Base-by-base conservation (phyloP, 2,797 vertebrate species). In the Spondyliosoma cantharus region DNA sequence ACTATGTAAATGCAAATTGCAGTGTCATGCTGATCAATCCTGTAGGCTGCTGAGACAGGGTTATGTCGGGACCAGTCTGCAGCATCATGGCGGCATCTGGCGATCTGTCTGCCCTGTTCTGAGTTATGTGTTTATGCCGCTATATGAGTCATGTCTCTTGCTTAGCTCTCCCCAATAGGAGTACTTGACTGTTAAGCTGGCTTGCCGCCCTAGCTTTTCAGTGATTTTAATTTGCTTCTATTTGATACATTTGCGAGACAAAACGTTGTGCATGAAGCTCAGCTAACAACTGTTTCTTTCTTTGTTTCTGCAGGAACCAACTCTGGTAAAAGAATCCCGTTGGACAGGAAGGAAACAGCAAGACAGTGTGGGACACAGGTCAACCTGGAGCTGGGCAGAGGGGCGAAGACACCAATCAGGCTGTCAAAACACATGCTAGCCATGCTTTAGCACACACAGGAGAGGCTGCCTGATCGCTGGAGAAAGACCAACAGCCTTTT, bases 21-120 rank as follows among this genome's bases (percentile, higher is more conserved):
- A 76, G 85, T 89, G 89, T 95, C 92, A 89, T 90, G 82, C 83
- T 90, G 89, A 93, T 93, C 90, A 91, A 75, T 92, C 87, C 82
- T 78, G 73, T 20, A 62, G 84, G 87, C 86, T 89, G 90, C 91
- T 87, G 87, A 90, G 87, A 80, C 85, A 61, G 88, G 85, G 72
- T 86, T 86, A 69, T 74, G 88, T 85, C 68, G 6, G 78, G 86
- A 86, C 80, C 84, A 74, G 87, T 92, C 87, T 81, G 86, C 83
- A 69, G 71, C 78, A 67, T 78, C 83, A 56, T 45, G 37, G 61
- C 83, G 76, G 22, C 19, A 15, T 76, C 64, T 24, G 73, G 75
- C 61, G 0, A 12, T 45, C 74, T 50, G 75, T 76, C 71, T 61
- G 76, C 27, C 13, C 61, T 13, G 32, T 16, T 69, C 53, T 20